These are phyloP conservation scores for Eulemur rufifrons DNA, from an alignment of 2,113 vertebrate genomes.

Conservation along the genomic window DNA sequence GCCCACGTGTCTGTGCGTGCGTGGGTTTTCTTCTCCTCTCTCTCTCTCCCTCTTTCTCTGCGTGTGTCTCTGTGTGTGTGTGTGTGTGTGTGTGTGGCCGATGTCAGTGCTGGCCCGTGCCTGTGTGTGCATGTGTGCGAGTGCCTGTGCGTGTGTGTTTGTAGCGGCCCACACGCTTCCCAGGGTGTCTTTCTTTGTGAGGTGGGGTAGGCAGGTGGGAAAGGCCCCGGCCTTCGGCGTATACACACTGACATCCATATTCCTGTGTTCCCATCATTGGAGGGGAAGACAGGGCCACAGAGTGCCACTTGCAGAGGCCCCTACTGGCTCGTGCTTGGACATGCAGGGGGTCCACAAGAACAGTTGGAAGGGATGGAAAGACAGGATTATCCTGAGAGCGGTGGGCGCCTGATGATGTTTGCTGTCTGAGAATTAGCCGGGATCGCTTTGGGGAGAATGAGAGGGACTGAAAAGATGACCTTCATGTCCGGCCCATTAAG, in stretches of 20 bases:
- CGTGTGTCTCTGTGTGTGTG: too few species aligned
- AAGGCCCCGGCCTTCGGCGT: not conserved
- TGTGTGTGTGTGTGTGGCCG: too few species aligned
- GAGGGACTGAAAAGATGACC: not conserved
- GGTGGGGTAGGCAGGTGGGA: not conserved
- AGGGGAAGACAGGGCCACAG: not conserved
- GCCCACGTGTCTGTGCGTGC: too few species aligned
- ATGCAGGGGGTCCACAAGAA: not conserved
- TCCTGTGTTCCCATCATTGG: not conserved
- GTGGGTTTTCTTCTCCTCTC: too few species aligned
- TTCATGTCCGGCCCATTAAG: not conserved
- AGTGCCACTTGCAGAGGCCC: not conserved
- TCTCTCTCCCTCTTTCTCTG: too few species aligned
- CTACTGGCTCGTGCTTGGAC: not conserved
- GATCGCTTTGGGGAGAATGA: not conserved
- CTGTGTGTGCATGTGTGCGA: not conserved
- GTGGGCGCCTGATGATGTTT: not conserved
- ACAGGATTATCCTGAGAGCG: not conserved
- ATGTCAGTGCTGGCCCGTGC: not conserved
- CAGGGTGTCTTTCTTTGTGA: not conserved
- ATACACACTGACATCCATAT: not conserved
- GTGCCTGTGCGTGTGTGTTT: not conserved
- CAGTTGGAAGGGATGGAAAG: not conserved
- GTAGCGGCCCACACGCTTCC: not conserved
- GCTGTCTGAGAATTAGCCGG: not conserved